These are phyloP conservation scores for Sphinx pinastri DNA, from an alignment of 2,888 invertebrate genomes.

Conservation along the genomic window DNA sequence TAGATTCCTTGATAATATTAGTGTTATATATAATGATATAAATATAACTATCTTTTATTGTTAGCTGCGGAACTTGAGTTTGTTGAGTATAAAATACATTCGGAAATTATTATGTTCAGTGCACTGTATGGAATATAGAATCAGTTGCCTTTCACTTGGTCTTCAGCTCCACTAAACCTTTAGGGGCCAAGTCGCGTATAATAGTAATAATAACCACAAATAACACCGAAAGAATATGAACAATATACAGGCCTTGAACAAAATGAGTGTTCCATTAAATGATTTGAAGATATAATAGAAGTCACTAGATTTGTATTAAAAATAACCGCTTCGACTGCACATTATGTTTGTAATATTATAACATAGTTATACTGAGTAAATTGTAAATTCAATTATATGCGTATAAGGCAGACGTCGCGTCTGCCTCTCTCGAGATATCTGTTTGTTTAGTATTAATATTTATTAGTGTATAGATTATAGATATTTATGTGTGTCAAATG, in stretches of 20 bases:
- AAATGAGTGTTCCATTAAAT: slow-evolving; percentile 51
- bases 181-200: neutral
- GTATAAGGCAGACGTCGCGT: slow-evolving; percentile 4
- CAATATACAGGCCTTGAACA: slow-evolving; percentile 36
- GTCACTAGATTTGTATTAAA: slow-evolving; percentile 57
- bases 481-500: slow-evolving; percentile 20
- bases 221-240: neutral
- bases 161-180: slow-evolving; percentile 3
- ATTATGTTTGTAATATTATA: slow-evolving; percentile 46
- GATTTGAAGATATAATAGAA: slow-evolving; percentile 52
- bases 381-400: slow-evolving; percentile 26
- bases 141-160: neutral
- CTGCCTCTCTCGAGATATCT: slow-evolving; percentile 3
- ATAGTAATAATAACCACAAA: neutral
- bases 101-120: slow-evolving; percentile 60
- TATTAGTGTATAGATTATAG: slow-evolving; percentile 25
- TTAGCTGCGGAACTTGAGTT: slow-evolving; percentile 58
- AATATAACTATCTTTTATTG: slow-evolving; percentile 72
- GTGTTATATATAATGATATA: slow-evolving; percentile 63
- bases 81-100: slow-evolving; percentile 46
- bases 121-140: slow-evolving; percentile 30
- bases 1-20: slow-evolving; percentile 72
- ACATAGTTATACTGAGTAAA: slow-evolving; percentile 28
- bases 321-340: slow-evolving; percentile 57
- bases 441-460: slow-evolving; percentile 28